Evolutionary conservation across 2,797 vertebrate species (phyloP).

Genomic region (Spondyliosoma cantharus): DNA sequence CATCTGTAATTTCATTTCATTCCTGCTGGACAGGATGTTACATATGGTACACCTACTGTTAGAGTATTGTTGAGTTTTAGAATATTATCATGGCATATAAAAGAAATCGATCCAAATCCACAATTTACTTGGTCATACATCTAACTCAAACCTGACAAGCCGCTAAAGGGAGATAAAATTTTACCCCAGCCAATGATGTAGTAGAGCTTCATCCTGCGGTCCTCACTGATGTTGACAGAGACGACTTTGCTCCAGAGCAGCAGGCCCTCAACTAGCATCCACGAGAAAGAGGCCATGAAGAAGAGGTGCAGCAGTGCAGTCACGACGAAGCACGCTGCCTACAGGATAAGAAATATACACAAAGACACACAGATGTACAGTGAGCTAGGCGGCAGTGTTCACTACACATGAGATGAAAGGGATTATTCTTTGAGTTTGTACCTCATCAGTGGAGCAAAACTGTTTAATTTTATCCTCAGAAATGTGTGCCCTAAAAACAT

Average conservation of each 20-base stretch:
- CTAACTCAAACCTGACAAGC: background rate
- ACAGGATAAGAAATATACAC: conserved; percentile 1
- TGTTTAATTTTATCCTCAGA: background rate
- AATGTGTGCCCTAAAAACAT: background rate
- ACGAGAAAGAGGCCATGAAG: conserved; percentile 94
- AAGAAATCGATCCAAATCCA: background rate
- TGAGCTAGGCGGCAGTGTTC: background rate
- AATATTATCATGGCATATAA: background rate
- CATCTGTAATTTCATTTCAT: too few relatives aligned
- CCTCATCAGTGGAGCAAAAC: conserved; percentile 2
- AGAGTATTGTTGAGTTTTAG: background rate
- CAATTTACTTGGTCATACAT: background rate
- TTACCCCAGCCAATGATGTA: conserved; percentile 93
- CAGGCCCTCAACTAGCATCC: conserved; percentile 96
- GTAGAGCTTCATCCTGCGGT: conserved; percentile 90
- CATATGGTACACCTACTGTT: too few relatives aligned
- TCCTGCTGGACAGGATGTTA: too few relatives aligned
- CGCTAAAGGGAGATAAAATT: background rate
- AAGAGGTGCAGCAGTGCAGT: conserved; percentile 91
- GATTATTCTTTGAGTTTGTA: background rate
- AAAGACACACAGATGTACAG: background rate
- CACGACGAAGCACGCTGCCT: conserved; percentile 88
- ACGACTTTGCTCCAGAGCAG: conserved; percentile 96
- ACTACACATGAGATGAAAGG: background rate
- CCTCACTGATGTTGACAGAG: conserved; percentile 90